Percentiles rank a stretch among this genome's conserved stretches.
These are phyloP conservation scores for Perognathus longimembris DNA, from an alignment of 2,113 vertebrate genomes.

Conservation along the genomic window DNA sequence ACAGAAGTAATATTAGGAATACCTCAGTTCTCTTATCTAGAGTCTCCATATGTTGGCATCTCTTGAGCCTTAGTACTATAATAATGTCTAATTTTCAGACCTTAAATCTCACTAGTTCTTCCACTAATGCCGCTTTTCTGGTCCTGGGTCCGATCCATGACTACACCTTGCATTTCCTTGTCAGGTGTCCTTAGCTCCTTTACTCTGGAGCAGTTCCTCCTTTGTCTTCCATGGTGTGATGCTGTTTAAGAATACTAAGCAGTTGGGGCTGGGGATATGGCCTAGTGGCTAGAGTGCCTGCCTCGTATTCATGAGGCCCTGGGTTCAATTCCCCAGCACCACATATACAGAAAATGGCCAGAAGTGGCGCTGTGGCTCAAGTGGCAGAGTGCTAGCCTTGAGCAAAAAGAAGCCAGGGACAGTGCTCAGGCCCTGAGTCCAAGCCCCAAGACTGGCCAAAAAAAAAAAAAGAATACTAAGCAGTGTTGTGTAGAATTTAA, in stretches of 20 bases:
- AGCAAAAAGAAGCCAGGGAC: too few relatives aligned
- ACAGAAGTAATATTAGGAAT: constrained; percentile 5
- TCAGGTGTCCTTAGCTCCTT: not conserved
- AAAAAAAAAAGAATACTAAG: not conserved
- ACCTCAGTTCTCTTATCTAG: not conserved
- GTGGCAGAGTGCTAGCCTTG: too few relatives aligned
- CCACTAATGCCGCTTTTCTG: not conserved
- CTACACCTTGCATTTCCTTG: not conserved
- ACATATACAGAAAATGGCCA: too few relatives aligned
- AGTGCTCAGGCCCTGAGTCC: too few relatives aligned
- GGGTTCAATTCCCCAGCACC: too few relatives aligned
- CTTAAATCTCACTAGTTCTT: not conserved
- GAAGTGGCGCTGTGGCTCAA: too few relatives aligned
- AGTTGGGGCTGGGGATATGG: too few relatives aligned
- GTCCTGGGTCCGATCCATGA: not conserved
- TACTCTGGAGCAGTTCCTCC: not conserved
- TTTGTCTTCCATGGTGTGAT: not conserved
- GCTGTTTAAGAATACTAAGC: not conserved
- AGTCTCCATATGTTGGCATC: constrained; percentile 36
- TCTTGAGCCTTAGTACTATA: not conserved
- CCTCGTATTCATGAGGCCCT: too few relatives aligned
- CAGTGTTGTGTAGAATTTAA: constrained; percentile 8
- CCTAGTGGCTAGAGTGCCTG: too few relatives aligned
- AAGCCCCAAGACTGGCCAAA: too few relatives aligned
- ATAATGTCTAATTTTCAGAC: not conserved